A percentile compares a stretch with the other conserved stretches of the same genome.
Conservation (phyloP, 2,797 vertebrate species). For the Alcedo atthis region DNA sequence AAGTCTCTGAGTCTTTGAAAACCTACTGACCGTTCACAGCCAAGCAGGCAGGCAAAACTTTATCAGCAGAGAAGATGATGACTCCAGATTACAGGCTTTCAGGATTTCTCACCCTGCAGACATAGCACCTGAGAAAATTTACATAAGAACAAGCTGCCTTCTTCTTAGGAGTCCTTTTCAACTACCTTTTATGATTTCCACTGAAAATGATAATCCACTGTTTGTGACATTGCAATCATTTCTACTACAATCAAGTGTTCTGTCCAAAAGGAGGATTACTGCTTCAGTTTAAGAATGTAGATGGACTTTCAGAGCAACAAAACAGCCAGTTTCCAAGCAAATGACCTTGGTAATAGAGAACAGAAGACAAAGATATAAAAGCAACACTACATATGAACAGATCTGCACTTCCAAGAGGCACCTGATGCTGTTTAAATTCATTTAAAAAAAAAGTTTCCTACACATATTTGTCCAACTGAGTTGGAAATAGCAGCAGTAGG, state of each 20-base stretch:
- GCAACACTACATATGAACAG: background rate
- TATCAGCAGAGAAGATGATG: background rate
- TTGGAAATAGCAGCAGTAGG: background rate
- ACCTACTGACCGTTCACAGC: background rate
- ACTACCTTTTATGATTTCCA: conserved; percentile 9
- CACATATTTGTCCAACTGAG: background rate
- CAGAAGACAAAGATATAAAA: background rate
- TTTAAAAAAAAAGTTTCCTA: background rate
- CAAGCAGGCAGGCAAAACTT: background rate
- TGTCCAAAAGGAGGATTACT: conserved; percentile 34
- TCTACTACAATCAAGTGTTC: conserved; percentile 15
- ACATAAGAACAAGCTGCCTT: conserved; percentile 10
- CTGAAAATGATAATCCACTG: conserved; percentile 22
- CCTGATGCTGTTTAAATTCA: background rate
- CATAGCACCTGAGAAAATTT: conserved; percentile 24
- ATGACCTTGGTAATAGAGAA: conserved; percentile 18
- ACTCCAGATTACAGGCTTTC: conserved; percentile 4
- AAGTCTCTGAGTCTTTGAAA: background rate
- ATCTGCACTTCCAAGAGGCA: background rate
- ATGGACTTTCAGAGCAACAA: background rate
- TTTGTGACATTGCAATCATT: conserved; percentile 57
- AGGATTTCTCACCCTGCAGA: background rate
- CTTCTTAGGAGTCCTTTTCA: background rate
- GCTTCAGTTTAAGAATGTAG: background rate
- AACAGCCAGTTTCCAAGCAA: background rate